A percentile compares a stretch with the other conserved stretches of the same genome.
These are phyloP conservation scores for Isichthys henryi DNA, from an alignment of 2,113 vertebrate genomes.

Conservation along the genomic window DNA sequence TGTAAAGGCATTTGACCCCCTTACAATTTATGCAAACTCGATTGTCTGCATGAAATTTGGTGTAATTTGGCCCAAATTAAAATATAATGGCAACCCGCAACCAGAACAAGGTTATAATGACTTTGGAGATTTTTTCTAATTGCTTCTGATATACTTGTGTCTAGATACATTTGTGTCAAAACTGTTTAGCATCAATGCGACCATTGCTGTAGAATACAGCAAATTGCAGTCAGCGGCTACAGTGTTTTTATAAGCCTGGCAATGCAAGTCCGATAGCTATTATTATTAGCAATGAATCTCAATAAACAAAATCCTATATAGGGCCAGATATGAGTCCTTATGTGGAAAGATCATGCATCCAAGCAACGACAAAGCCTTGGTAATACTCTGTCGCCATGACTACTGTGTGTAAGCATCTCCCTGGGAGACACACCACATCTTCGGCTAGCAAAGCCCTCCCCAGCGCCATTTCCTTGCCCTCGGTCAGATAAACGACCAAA, in stretches of 20 bases:
- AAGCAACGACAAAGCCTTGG: not conserved
- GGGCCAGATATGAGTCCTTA: not conserved
- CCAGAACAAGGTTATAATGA: not conserved
- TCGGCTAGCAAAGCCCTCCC: not conserved
- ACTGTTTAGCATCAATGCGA: not conserved
- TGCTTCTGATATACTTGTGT: slow-evolving; percentile 6
- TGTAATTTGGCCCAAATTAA: slow-evolving; percentile 9
- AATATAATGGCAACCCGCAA: not conserved
- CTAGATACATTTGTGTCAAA: not conserved
- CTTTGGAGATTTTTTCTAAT: not conserved
- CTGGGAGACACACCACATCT: not conserved
- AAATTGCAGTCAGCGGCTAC: not conserved
- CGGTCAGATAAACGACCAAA: not conserved
- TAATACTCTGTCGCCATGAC: not conserved
- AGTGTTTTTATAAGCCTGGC: not conserved
- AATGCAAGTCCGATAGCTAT: not conserved
- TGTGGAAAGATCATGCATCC: not conserved
- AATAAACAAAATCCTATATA: not conserved
- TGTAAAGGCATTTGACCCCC: not conserved
- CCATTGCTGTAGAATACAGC: not conserved
- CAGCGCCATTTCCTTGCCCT: not conserved
- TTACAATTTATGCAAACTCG: not conserved
- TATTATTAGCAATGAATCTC: not conserved
- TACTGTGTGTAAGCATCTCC: not conserved
- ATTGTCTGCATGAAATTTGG: slow-evolving; percentile 8